Base-by-base conservation (phyloP, 2,797 vertebrate species). In the Heterohyrax brucei region DNA sequence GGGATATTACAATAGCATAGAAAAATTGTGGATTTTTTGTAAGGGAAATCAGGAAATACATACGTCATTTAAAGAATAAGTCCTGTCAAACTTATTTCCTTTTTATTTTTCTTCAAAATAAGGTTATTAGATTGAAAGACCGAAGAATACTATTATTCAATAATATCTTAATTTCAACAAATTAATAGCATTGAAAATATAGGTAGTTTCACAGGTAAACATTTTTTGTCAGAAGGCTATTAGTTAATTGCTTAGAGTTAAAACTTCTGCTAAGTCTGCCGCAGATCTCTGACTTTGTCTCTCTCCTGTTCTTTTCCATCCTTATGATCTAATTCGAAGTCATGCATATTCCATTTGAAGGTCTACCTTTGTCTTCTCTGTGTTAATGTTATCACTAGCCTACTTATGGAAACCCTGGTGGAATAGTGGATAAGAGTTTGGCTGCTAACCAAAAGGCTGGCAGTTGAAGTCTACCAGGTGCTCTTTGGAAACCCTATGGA, bases 351-450 rank as follows among this genome's bases (percentile, higher is more conserved):
- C 5, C 39, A 6, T 28, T 13, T 44, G 44, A 78, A 48, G 22
- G 10, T 75, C 59, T 50, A 2, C 61, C 44, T 86, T 30, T 53
- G 18, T 80, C 44, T 87, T 26, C 72, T 87, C 1, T 39, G 24
- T 28, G 50, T 1, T 1, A 64, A 0, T 16, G 3, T 5, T 72
- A 81, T 56, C 22, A 59, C 56, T 53, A 28, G 0, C 1, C 39
- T 80, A 76, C 73, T 94, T 72, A 53, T 12, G 48, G 50, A 53
- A 53, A 53, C 50, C 13, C 13, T 53, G 13, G 50, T 53, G 50
- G 50, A 19, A 53, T 10, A 53, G 50, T 53, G 50, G 13, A 8
- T 53, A 53, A 53, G 50, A 53, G 50, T 6, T 53, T 53, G 50
- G 50, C 50, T 53, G 50, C 8, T 13, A 53, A 53, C 50, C 50